Evolutionary conservation across 2,797 vertebrate genomes (phyloP).

Genomic region (Lepilemur ruficaudatus): DNA sequence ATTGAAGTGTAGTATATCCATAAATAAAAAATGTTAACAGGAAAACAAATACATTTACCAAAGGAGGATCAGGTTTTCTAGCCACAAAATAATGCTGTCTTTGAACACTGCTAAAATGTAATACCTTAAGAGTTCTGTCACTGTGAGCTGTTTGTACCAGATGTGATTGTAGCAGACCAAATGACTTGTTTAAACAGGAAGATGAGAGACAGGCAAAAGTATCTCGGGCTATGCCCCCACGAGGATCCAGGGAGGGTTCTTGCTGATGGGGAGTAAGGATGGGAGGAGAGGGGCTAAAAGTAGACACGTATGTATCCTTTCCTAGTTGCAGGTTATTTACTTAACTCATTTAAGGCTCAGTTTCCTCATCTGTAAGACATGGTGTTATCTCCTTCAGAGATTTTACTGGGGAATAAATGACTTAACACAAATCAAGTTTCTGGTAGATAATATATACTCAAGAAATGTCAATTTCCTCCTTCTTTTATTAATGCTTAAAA

Average conservation of each 20-base stretch:
- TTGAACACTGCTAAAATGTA: background rate
- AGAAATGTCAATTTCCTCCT: background rate
- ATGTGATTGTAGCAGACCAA: background rate
- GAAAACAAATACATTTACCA: background rate
- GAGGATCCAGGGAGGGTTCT: background rate
- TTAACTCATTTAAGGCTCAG: background rate
- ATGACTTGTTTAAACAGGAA: background rate
- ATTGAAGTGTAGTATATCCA: constrained; percentile 61
- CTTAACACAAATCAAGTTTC: background rate
- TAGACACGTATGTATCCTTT: fast-evolving
- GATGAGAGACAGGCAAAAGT: too few species aligned
- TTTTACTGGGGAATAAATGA: background rate
- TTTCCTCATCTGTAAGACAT: background rate
- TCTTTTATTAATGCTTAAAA: background rate
- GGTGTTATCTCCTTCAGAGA: background rate
- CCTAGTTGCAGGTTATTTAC: background rate
- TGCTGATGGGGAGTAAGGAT: background rate
- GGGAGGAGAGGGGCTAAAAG: background rate
- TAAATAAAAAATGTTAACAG: constrained; percentile 45
- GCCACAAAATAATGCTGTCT: background rate
- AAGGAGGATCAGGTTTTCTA: constrained; percentile 30
- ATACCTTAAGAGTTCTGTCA: background rate
- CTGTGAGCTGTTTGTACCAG: background rate
- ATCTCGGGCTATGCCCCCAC: background rate
- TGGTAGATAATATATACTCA: background rate